Percentiles rank a stretch among this genome's conserved stretches.
phyloP scores from a whole-genome alignment of 2,797 vertebrate genomes.

The Rachycentron canadum region DNA sequence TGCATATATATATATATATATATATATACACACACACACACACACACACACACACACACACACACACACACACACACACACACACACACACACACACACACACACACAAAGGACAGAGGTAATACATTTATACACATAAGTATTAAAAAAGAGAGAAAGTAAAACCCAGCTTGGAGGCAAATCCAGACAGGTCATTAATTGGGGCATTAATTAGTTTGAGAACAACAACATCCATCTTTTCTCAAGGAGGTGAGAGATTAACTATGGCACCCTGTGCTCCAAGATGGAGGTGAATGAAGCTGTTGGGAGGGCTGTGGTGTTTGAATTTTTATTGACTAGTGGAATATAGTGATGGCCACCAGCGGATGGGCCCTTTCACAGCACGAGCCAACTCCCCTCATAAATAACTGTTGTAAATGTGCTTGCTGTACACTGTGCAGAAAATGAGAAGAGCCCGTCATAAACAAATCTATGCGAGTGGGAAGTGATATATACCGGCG shows the following conservation, averaged over 20 bases:
- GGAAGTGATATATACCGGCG: slow-evolving; percentile 44
- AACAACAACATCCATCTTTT: slow-evolving; percentile 74
- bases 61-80: no score
- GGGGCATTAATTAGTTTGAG: slow-evolving; percentile 78
- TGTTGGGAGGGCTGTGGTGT: slow-evolving; percentile 34
- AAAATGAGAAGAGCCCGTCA: slow-evolving; percentile 60
- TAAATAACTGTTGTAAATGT: slow-evolving; percentile 80
- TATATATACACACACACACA: no score
- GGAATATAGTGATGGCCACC: slow-evolving; percentile 22
- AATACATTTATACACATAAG: slow-evolving; percentile 38
- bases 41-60: no score
- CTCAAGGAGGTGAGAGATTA: slow-evolving; percentile 73
- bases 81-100: no score
- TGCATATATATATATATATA: no score
- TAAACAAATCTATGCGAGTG: slow-evolving; percentile 63
- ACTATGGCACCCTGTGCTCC: slow-evolving; percentile 43
- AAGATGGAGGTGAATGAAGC: slow-evolving; percentile 65
- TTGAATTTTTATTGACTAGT: slow-evolving; percentile 58
- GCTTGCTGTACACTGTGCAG: slow-evolving; percentile 59
- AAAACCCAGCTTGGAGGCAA: slow-evolving; percentile 65
- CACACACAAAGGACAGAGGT: slow-evolving; percentile 20
- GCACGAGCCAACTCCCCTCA: slow-evolving; percentile 51
- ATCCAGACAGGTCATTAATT: slow-evolving; percentile 74
- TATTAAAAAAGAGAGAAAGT: slow-evolving; percentile 24
- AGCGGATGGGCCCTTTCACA: slow-evolving; percentile 24